A percentile compares a stretch with the other conserved stretches of the same genome.
phyloP scores from a whole-genome alignment of 2,113 vertebrate genomes.

The Oryctolagus cuniculus region mOryCun1.1 NC_091450.1:13366501-13367000 shows the following conservation, averaged over 20 bases:
- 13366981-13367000: fast-evolving
- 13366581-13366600: neutral
- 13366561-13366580: neutral
- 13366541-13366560: fast-evolving
- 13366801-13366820: constrained; percentile 74
- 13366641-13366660: neutral
- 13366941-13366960: neutral
- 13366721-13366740: neutral
- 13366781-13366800: constrained; percentile 29
- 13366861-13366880: neutral
- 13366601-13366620: neutral
- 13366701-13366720: neutral
- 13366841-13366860: neutral
- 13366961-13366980: neutral
- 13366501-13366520: neutral
- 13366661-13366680: neutral
- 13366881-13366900: neutral
- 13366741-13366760: neutral
- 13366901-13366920: neutral
- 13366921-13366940: neutral
- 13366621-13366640: neutral
- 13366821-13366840: constrained; percentile 10
- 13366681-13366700: neutral
- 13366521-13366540: neutral
- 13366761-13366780: constrained; percentile 36